These are phyloP conservation scores for Enchytraeus crypticus DNA, from an alignment of 2,888 invertebrate genomes.

Conservation along the genomic window DNA sequence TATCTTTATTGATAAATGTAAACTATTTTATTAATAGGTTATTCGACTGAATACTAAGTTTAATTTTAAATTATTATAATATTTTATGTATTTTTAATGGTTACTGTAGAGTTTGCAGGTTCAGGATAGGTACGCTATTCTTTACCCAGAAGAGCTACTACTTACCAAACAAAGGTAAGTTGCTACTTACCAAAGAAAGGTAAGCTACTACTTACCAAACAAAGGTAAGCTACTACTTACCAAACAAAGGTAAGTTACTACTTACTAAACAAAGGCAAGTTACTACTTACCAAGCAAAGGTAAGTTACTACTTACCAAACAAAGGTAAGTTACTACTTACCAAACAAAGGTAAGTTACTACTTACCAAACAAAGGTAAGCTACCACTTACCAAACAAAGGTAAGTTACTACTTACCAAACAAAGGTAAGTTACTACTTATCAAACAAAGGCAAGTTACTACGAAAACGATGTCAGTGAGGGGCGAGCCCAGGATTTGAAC, in stretches of 20 bases:
- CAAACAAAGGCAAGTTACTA: too few relatives aligned
- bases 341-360: too few relatives aligned
- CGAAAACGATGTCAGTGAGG: too few relatives aligned
- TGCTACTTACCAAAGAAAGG: slow-evolving; percentile 6
- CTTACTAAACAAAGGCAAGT: neutral
- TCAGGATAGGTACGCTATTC: slow-evolving; percentile 3
- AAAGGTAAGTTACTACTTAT: too few relatives aligned
- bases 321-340: neutral
- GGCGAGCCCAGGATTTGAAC: too few relatives aligned
- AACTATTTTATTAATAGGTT: too few relatives aligned
- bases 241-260: neutral
- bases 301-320: neutral
- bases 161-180: slow-evolving; percentile 7
- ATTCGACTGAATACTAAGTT: too few relatives aligned
- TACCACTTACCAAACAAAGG: too few relatives aligned
- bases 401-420: too few relatives aligned
- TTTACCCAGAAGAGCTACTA: slow-evolving; percentile 1
- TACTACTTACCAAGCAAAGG: neutral
- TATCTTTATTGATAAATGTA: too few relatives aligned
- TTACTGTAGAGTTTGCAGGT: slow-evolving; percentile 2
- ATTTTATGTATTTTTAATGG: neutral
- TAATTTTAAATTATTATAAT: too few relatives aligned
- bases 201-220: slow-evolving; percentile 7
- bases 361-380: too few relatives aligned
- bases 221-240: slow-evolving; percentile 2